These are phyloP conservation scores for Melinaea menophilus DNA, from an alignment of 2,888 invertebrate species.

Conservation along the genomic window DNA sequence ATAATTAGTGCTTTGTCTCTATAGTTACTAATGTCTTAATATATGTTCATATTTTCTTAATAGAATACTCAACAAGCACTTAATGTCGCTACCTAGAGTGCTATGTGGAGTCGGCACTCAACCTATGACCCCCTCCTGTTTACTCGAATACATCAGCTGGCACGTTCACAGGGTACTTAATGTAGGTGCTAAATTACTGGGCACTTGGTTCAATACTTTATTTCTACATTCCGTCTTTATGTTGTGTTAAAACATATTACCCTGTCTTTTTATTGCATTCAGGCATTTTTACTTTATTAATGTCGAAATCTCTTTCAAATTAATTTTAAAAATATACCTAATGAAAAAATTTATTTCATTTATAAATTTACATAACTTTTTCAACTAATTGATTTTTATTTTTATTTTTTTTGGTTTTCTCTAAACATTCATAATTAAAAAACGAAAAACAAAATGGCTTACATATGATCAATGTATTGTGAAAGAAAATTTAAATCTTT, in stretches of 20 bases:
- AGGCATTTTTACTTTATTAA: too few relatives aligned
- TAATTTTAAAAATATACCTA: too few relatives aligned
- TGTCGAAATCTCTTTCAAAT: too few relatives aligned
- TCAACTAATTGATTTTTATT: too few relatives aligned
- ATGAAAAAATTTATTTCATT: too few relatives aligned
- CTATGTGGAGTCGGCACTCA: neutral
- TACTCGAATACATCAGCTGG: slow-evolving; percentile 8
- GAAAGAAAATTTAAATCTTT: too few relatives aligned
- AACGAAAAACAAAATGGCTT: too few relatives aligned
- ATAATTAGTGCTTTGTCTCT: neutral
- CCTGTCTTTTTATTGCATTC: too few relatives aligned
- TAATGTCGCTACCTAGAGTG: neutral
- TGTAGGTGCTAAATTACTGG: slow-evolving; percentile 8
- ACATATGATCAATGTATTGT: too few relatives aligned
- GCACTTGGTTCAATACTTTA: slow-evolving; percentile 5
- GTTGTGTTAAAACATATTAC: neutral
- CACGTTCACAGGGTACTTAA: slow-evolving; percentile 6
- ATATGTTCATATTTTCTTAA: slow-evolving; percentile 2
- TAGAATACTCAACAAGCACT: slow-evolving; percentile 3
- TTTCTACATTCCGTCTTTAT: neutral
- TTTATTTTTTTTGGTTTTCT: too few relatives aligned
- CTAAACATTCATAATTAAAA: too few relatives aligned
- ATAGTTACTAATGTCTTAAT: neutral
- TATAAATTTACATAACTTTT: too few relatives aligned
- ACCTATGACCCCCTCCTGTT: slow-evolving; percentile 6